phyloP scores from a whole-genome alignment of 2,797 vertebrate genomes.

The Luscinia luscinia region DNA sequence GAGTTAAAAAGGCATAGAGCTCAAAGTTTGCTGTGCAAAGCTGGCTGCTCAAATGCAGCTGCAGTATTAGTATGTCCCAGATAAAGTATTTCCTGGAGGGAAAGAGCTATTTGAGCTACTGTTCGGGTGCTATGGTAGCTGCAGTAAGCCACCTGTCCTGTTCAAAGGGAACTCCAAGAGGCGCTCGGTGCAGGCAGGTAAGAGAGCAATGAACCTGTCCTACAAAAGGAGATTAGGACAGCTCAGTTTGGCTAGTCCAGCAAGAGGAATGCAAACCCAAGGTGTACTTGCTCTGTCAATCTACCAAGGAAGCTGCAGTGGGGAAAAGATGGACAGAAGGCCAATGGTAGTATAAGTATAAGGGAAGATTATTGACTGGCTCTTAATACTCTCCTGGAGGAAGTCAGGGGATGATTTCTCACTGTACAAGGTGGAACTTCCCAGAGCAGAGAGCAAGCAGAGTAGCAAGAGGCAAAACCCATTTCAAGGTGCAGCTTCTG shows the following conservation, averaged over 20 bases:
- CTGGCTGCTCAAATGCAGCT: neutral
- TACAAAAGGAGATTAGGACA: neutral
- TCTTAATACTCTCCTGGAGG: neutral
- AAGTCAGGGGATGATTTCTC: neutral
- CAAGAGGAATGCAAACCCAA: neutral
- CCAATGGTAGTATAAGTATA: neutral
- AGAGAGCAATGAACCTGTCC: neutral
- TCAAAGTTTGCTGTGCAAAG: neutral
- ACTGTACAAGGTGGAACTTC: neutral
- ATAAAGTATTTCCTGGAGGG: neutral
- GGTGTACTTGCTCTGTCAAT: neutral
- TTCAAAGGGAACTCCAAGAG: neutral
- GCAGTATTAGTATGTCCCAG: neutral
- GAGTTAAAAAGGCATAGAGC: neutral
- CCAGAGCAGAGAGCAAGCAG: neutral
- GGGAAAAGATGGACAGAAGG: neutral
- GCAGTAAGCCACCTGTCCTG: neutral
- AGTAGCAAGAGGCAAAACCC: neutral
- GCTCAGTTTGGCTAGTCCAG: neutral
- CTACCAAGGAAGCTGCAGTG: neutral
- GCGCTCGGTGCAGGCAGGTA: rapidly evolving
- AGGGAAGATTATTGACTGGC: neutral
- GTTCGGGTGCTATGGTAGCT: neutral
- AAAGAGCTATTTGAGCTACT: neutral
- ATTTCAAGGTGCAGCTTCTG: neutral